Percentiles rank a stretch among this genome's conserved stretches.
These are phyloP conservation scores for Diplosoma virens DNA, from an alignment of 23 tunicate genomes.

Conservation along the genomic window DNA sequence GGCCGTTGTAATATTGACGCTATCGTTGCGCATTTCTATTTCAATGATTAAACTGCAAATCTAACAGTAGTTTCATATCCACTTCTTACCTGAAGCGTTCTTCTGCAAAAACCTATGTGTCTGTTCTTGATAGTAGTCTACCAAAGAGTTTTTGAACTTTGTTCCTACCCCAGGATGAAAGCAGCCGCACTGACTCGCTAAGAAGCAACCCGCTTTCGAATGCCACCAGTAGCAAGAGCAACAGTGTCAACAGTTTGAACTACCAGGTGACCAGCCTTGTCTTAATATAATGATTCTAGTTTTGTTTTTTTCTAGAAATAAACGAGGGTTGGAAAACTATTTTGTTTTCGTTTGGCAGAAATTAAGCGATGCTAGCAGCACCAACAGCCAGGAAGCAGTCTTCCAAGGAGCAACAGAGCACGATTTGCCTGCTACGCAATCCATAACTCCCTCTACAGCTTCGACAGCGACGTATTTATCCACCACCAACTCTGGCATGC, in stretches of 20 bases:
- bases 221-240: constrained; percentile 74
- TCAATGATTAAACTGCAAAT: no score
- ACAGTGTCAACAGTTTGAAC: constrained; percentile 76
- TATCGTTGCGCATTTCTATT: no score
- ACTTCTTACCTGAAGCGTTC: no score
- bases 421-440: background rate
- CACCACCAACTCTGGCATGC: no score
- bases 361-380: constrained; percentile 78
- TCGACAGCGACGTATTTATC: background rate
- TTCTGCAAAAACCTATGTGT: no score
- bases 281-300: background rate
- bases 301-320: background rate
- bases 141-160: no score
- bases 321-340: background rate
- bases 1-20: no score
- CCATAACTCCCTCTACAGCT: constrained; percentile 41
- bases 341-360: constrained; percentile 9
- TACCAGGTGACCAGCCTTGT: constrained; percentile 55
- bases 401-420: constrained; percentile 58
- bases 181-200: constrained; percentile 65
- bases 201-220: constrained; percentile 66
- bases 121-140: no score
- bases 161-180: constrained; percentile 23
- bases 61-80: no score
- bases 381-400: constrained; percentile 80